Base-by-base conservation (phyloP, 2,888 invertebrate genomes). In the Synergus umbraculus region DNA sequence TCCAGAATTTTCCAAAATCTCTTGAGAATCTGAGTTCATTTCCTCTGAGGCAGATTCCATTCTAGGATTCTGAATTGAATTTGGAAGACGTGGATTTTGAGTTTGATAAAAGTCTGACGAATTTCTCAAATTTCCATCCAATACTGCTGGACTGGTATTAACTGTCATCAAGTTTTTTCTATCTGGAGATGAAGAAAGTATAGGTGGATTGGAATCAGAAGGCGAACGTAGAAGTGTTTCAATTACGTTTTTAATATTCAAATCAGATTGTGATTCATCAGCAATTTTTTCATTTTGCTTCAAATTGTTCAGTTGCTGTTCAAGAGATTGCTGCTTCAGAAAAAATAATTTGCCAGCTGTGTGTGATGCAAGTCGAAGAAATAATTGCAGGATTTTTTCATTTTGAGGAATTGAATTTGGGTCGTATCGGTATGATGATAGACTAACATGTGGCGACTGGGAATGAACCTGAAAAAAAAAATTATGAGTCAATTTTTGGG, bases 371-470 rank as follows among this genome's bases (percentile, higher is more conserved):
- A 85, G 76, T n/a, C 73, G 79, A 4, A 84, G 54, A 9, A 86
- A 82, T 3, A 85, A 44, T 49, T 78, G 79, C 10, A 86, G 69
- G 43, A 85, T 78, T 49, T 76, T 85, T 67, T 86, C 84, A 60
- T 85, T 84, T 15, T 85, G 82, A 7, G 78, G 64, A 73, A 86
- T 81, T 9, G 84, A 84, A 76, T 82, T 76, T 0, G 83, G 83
- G 37, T 85, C 82, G 66, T 82, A 84, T 58, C 65, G 49, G 60
- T 64, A 60, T 22, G 81, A 64, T 9, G 78, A 79, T 64, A 29
- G 46, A 41, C 41, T 66, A 37, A 46, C 41, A n/a, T 67, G 60
- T 18, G 65, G 22, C 43, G 77, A 73, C 22, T 66, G 18, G 29
- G 65, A 44, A 54, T 37, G 79, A 2, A 67, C 81, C 84, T 83